These are phyloP conservation scores for Melanocharis versteri DNA, from an alignment of 2,113 vertebrate genomes.

Conservation along the genomic window DNA sequence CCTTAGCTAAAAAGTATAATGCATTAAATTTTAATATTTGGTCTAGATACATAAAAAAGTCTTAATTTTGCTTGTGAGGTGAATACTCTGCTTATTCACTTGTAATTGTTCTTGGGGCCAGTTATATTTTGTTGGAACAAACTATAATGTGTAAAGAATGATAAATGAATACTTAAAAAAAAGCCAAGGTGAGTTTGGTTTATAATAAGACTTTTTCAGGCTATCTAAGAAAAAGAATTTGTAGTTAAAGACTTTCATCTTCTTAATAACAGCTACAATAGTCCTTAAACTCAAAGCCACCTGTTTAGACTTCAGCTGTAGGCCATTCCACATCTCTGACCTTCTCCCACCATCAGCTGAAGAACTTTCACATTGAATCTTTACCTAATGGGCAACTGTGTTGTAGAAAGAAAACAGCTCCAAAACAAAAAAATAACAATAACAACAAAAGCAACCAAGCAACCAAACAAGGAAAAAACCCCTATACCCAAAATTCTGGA, in stretches of 20 bases:
- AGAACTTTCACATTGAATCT: background rate
- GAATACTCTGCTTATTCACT: background rate
- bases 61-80: background rate
- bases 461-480: accelerated
- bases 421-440: background rate
- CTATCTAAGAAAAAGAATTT: background rate
- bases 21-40: background rate
- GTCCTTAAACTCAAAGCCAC: background rate
- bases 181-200: background rate
- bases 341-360: background rate
- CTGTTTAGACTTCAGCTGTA: background rate
- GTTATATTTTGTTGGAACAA: background rate
- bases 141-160: background rate
- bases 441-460: background rate
- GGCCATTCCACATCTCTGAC: background rate
- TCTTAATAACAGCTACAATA: background rate
- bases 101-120: background rate
- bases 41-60: background rate
- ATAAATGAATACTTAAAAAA: background rate
- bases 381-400: background rate
- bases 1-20: background rate
- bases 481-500: background rate
- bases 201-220: background rate
- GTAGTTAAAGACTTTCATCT: background rate
- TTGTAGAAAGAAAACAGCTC: background rate